A percentile compares a stretch with the other conserved stretches of the same genome.
phyloP scores from a whole-genome alignment of 2,888 invertebrate species.

The Diarsia dahlii region DNA sequence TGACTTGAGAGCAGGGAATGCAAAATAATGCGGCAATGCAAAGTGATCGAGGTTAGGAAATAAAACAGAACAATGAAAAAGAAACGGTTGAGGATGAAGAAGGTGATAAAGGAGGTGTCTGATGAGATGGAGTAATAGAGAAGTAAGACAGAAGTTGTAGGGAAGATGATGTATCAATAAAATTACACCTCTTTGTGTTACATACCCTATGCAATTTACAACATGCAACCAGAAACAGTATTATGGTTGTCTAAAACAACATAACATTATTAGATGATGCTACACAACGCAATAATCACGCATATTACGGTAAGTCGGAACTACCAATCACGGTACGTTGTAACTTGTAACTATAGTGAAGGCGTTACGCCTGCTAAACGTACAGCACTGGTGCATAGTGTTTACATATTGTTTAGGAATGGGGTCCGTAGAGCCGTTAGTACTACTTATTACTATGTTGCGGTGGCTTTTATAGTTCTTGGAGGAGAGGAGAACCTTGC shows the following conservation, averaged over 20 bases:
- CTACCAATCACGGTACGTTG: slow-evolving; percentile 21
- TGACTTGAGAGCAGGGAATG: not conserved
- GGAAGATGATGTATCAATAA: no score
- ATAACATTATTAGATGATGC: slow-evolving; percentile 27
- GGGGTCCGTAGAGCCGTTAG: slow-evolving; percentile 46
- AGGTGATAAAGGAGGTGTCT: no score
- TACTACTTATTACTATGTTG: slow-evolving; percentile 30
- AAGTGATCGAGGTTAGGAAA: not conserved
- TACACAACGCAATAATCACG: slow-evolving; percentile 46
- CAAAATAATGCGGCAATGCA: no score
- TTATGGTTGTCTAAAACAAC: slow-evolving; percentile 42
- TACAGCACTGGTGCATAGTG: slow-evolving; percentile 37
- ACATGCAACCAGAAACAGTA: slow-evolving; percentile 28
- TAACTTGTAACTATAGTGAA: slow-evolving; percentile 9
- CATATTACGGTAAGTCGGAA: slow-evolving; percentile 42
- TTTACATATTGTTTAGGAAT: slow-evolving; percentile 45
- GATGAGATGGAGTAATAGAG: no score
- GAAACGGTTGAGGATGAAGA: no score
- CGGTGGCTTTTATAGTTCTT: not conserved
- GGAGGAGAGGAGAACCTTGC: no score
- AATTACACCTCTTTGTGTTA: not conserved
- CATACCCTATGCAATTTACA: not conserved
- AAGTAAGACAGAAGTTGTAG: no score
- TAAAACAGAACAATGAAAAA: not conserved
- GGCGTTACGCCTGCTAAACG: slow-evolving; percentile 23